Evolutionary conservation across 2,797 vertebrate genomes (phyloP).

Genomic region (Nannoperca obscura): DNA sequence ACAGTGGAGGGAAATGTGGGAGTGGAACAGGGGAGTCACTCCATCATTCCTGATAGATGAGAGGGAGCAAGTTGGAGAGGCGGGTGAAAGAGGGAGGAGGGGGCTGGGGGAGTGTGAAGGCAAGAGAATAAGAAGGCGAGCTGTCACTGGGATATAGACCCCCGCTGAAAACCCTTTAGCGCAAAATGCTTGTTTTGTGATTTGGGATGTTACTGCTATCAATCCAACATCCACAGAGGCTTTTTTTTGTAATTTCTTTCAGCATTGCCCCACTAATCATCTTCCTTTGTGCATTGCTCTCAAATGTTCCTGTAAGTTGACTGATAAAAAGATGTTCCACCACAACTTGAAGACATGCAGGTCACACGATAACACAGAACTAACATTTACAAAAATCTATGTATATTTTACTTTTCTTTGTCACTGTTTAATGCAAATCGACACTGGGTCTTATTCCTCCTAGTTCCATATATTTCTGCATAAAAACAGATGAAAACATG

Average conservation of each 20-base stretch:
- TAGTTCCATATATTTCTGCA: neutral
- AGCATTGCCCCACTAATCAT: slow-evolving; percentile 9
- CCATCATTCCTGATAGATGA: slow-evolving; percentile 71
- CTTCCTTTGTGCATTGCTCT: slow-evolving; percentile 10
- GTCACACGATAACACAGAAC: neutral
- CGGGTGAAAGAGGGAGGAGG: neutral
- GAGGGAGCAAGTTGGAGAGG: slow-evolving; percentile 36
- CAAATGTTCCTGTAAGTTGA: slow-evolving; percentile 4
- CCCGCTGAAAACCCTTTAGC: slow-evolving; percentile 40
- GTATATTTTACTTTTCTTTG: neutral
- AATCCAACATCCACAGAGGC: slow-evolving; percentile 35
- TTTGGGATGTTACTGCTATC: slow-evolving; percentile 37
- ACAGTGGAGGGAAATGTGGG: slow-evolving; percentile 38
- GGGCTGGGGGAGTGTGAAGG: neutral
- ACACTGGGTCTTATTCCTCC: neutral
- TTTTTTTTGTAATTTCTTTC: neutral
- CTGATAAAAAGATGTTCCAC: neutral
- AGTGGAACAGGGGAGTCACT: slow-evolving; percentile 53
- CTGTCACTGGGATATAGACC: slow-evolving; percentile 41
- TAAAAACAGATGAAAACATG: neutral
- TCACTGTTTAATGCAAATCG: neutral
- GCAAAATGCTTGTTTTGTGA: slow-evolving; percentile 41
- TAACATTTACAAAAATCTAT: slow-evolving; percentile 14
- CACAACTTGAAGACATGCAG: neutral
- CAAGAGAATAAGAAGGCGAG: slow-evolving; percentile 28